phyloP scores from a whole-genome alignment of 1,140 invertebrate genomes.

The Microvelia longipes region DNA sequence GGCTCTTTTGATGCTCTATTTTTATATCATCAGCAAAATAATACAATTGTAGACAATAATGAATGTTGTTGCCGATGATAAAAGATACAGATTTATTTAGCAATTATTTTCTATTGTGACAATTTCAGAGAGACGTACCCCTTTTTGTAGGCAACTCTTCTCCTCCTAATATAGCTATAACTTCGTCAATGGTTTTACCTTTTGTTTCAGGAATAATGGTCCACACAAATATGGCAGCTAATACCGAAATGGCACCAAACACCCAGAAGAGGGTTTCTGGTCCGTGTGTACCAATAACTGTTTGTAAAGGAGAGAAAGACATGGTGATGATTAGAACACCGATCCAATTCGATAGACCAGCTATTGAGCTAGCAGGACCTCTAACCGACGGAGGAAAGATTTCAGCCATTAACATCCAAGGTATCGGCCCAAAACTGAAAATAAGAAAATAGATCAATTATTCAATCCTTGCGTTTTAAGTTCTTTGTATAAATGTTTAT shows the following conservation, averaged over 20 bases:
- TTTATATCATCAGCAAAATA: no score
- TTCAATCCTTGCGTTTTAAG: no score
- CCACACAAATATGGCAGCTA: slow-evolving; percentile 58
- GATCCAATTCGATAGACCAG: slow-evolving; percentile 61
- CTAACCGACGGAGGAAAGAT: slow-evolving; percentile 57
- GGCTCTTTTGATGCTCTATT: no score
- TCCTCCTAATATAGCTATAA: slow-evolving; percentile 43
- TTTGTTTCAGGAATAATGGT: slow-evolving; percentile 77
- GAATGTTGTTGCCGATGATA: no score
- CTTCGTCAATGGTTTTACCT: slow-evolving; percentile 70
- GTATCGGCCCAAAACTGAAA: slow-evolving; percentile 62
- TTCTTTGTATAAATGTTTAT: no score
- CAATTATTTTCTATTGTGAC: no score
- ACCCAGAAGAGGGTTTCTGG: slow-evolving; percentile 58
- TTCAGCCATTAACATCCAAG: slow-evolving; percentile 64
- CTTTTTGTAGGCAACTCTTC: no score
- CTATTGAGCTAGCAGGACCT: slow-evolving; percentile 53
- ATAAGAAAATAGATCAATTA: no score
- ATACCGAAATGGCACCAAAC: slow-evolving; percentile 51
- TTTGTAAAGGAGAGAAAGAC: slow-evolving; percentile 51
- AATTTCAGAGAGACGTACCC: no score
- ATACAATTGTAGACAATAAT: no score
- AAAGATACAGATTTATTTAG: no score
- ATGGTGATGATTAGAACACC: slow-evolving; percentile 67
- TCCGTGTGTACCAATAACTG: slow-evolving; percentile 37